Percentiles rank a stretch among this genome's conserved stretches.
phyloP scores from a whole-genome alignment of 2,797 vertebrate species.

The Cichlasoma orientale region DNA sequence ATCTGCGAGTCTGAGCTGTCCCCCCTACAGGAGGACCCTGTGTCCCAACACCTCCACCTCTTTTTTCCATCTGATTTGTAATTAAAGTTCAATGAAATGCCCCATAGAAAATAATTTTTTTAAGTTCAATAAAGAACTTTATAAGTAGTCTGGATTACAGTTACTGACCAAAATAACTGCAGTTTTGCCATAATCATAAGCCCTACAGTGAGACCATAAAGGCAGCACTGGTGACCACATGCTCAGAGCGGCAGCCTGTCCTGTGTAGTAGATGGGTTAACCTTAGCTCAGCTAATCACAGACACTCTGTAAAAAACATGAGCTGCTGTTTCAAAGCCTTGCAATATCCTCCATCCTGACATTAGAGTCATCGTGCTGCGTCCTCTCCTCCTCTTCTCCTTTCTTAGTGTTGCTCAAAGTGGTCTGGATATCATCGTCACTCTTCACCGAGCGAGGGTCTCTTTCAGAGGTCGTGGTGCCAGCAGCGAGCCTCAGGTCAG shows the following conservation, averaged over 20 bases:
- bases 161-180: too few species aligned
- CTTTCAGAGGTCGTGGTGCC: slow-evolving; percentile 86
- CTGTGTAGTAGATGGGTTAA: too few species aligned
- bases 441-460: slow-evolving; percentile 83
- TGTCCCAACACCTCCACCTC: too few species aligned
- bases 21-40: too few species aligned
- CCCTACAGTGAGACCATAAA: too few species aligned
- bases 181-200: too few species aligned
- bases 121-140: not conserved
- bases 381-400: slow-evolving; percentile 86
- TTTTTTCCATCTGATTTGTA: not conserved
- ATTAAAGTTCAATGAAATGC: not conserved
- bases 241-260: too few species aligned
- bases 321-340: not conserved
- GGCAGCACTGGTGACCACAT: too few species aligned
- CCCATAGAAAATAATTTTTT: not conserved
- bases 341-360: slow-evolving; percentile 74
- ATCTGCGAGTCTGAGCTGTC: too few species aligned
- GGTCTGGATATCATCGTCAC: slow-evolving; percentile 80
- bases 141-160: not conserved
- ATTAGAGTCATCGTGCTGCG: slow-evolving; percentile 91
- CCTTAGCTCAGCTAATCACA: not conserved
- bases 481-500: slow-evolving; percentile 84
- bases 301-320: not conserved
- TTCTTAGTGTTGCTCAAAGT: slow-evolving; percentile 79